These are phyloP conservation scores for Syngnathus acus DNA, from an alignment of 2,797 vertebrate genomes.

Conservation along the genomic window DNA sequence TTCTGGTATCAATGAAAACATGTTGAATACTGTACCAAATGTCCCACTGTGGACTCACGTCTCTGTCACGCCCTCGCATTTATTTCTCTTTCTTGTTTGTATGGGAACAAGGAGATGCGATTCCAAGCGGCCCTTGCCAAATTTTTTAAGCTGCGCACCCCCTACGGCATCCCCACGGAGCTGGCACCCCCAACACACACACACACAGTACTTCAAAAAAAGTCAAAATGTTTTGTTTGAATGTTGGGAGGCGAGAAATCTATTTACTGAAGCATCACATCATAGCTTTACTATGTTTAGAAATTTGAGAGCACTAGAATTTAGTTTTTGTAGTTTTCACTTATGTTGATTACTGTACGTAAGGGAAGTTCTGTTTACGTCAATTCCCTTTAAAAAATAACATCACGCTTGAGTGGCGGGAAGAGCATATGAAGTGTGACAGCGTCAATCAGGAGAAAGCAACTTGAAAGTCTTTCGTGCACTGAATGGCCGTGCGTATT, in stretches of 20 bases:
- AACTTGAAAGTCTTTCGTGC: slow-evolving; percentile 33
- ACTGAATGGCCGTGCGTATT: slow-evolving; percentile 27
- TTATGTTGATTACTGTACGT: not conserved
- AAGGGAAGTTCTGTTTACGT: slow-evolving; percentile 27
- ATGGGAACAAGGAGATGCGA: slow-evolving; percentile 3
- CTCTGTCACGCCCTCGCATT: slow-evolving; percentile 12
- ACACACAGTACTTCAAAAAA: not conserved
- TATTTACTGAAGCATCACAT: not conserved
- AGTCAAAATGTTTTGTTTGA: not conserved
- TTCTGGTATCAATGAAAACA: slow-evolving; percentile 49
- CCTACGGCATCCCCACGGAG: not conserved
- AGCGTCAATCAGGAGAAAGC: slow-evolving; percentile 49
- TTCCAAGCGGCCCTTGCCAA: not conserved
- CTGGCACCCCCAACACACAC: not conserved
- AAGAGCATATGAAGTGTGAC: slow-evolving; percentile 60
- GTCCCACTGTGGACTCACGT: slow-evolving; percentile 44
- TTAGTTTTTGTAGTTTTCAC: not conserved
- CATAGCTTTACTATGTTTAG: not conserved
- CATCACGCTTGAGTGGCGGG: slow-evolving; percentile 61
- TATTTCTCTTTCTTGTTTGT: slow-evolving; percentile 1
- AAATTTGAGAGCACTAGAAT: not conserved
- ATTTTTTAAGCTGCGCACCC: not conserved
- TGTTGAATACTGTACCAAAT: slow-evolving; percentile 54
- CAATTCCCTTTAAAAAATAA: slow-evolving; percentile 18
- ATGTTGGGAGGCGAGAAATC: not conserved